Percentiles rank a stretch among this genome's conserved stretches.
These are phyloP conservation scores for Otus sunia DNA, from an alignment of 2,113 vertebrate species.

Conservation along the genomic window DNA sequence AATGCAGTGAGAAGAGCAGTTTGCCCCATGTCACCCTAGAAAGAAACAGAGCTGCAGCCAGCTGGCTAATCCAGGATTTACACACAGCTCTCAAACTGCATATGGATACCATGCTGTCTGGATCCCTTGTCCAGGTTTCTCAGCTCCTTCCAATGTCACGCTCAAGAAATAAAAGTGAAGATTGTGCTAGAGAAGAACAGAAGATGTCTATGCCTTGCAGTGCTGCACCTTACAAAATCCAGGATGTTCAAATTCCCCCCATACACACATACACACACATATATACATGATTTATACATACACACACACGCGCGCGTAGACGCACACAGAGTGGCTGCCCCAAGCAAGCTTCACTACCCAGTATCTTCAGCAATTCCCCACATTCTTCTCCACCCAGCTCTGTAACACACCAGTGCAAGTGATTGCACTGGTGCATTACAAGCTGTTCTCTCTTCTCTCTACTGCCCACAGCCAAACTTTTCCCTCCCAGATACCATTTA, in stretches of 20 bases:
- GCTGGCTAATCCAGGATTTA: neutral
- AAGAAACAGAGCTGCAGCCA: neutral
- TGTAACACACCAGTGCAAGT: neutral
- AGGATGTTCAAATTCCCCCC: neutral
- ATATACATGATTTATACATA: neutral
- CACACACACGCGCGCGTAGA: fast-evolving
- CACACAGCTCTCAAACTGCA: fast-evolving
- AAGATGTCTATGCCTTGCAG: neutral
- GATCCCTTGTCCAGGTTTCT: neutral
- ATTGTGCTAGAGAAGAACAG: neutral
- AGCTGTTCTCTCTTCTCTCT: neutral
- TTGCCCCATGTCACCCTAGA: neutral
- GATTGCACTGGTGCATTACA: neutral
- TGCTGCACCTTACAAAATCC: neutral
- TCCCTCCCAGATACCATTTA: neutral
- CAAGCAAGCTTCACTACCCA: neutral
- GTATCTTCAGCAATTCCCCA: neutral
- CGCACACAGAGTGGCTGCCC: neutral
- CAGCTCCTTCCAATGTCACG: neutral
- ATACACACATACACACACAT: neutral
- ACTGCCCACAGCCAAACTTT: neutral
- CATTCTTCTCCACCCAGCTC: neutral
- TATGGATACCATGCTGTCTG: neutral
- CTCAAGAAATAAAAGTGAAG: neutral
- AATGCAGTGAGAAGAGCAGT: neutral